Evolutionary conservation across 2,113 vertebrate genomes (phyloP).

Genomic region (Lates calcarifer): DNA sequence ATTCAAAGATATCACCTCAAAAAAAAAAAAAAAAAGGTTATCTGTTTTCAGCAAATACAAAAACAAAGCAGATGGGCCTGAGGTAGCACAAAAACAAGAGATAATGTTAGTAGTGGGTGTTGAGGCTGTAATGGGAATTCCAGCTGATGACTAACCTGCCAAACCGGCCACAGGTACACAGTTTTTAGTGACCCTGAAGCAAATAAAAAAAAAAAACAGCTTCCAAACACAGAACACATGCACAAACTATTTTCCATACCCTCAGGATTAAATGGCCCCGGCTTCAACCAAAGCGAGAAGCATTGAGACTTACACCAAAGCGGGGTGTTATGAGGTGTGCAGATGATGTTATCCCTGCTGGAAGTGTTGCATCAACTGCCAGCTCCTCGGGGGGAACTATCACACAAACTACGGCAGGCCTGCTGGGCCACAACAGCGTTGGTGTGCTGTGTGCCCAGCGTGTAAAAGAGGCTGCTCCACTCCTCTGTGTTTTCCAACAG

Average conservation of each 20-base stretch:
- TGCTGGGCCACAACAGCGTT: constrained; percentile 66
- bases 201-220: no score
- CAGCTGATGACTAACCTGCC: constrained; percentile 29
- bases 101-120: constrained; percentile 22
- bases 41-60: not conserved
- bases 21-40: not conserved
- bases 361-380: constrained; percentile 72
- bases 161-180: constrained; percentile 16
- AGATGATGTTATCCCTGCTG: constrained; percentile 70
- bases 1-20: not conserved
- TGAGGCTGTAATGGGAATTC: constrained; percentile 15
- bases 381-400: constrained; percentile 58
- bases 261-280: constrained; percentile 24
- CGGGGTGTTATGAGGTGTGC: constrained; percentile 53
- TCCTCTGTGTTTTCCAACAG: constrained; percentile 47
- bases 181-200: constrained; percentile 18
- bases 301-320: constrained; percentile 44
- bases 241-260: constrained; percentile 9
- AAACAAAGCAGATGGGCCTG: not conserved
- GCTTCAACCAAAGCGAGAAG: constrained; percentile 40
- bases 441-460: constrained; percentile 66
- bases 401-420: constrained; percentile 49
- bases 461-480: constrained; percentile 59
- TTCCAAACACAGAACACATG: constrained; percentile 28
- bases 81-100: constrained; percentile 21